phyloP scores from a whole-genome alignment of 1,140 invertebrate genomes.

The Drosophila erecta region DNA sequence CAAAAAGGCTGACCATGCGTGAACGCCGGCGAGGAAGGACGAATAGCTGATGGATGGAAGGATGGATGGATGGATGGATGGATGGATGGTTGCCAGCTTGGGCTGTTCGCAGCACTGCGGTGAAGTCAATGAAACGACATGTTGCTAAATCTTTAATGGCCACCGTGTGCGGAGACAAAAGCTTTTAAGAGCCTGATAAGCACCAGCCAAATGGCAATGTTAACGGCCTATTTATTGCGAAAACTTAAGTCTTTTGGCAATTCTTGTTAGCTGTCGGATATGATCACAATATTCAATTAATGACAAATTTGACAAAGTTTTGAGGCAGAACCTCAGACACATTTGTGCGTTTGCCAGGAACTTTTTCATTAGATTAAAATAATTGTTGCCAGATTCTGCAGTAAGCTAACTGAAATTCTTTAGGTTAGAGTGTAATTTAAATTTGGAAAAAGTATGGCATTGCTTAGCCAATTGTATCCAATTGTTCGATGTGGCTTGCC shows the following conservation, averaged over 20 bases:
- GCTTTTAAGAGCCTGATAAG: conserved; percentile 43
- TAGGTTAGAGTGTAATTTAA: too few species aligned
- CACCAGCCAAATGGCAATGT: not conserved
- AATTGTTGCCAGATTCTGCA: too few species aligned
- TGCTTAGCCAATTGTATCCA: not conserved
- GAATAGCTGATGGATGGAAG: not conserved
- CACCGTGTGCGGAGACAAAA: conserved; percentile 53
- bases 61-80: not conserved
- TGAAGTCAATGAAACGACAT: conserved; percentile 76
- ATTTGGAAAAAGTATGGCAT: too few species aligned
- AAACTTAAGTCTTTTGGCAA: too few species aligned
- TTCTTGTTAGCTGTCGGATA: too few species aligned
- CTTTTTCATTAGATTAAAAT: not conserved
- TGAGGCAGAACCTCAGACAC: not conserved
- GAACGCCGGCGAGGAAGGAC: conserved; percentile 23
- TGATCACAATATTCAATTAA: not conserved
- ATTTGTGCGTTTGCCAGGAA: not conserved
- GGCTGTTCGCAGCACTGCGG: conserved; percentile 67
- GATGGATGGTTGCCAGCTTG: not conserved
- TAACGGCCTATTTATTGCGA: not conserved
- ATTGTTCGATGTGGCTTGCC: not conserved
- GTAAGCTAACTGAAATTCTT: too few species aligned
- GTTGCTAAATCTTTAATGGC: conserved; percentile 76
- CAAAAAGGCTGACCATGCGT: conserved; percentile 45
- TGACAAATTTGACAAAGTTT: not conserved